Conservation (phyloP, 2,113 vertebrate species). For the Macrotus californicus region DNA sequence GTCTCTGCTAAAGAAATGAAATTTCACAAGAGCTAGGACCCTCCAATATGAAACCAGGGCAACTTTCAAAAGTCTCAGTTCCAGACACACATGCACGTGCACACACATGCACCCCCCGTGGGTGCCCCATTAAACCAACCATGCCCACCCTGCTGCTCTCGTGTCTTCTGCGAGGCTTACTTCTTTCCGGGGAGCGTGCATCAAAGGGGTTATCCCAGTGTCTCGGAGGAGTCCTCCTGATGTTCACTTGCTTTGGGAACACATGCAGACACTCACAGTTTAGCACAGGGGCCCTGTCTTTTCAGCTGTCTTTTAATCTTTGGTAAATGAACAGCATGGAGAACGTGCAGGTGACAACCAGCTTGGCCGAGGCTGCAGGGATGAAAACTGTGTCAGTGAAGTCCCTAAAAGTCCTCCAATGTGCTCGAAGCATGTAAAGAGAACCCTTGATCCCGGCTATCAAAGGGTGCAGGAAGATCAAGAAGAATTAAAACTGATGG, state of each 20-base stretch:
- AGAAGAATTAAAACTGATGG: constrained; percentile 87
- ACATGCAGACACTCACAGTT: constrained; percentile 69
- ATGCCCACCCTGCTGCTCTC: constrained; percentile 32
- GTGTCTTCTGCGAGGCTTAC: constrained; percentile 59
- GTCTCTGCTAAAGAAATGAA: constrained; percentile 35
- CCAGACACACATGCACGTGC: not conserved
- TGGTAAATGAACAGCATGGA: constrained; percentile 81
- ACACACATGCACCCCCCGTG: not conserved
- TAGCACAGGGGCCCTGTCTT: constrained; percentile 69
- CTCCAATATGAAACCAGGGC: not conserved
- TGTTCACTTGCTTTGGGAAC: constrained; percentile 73
- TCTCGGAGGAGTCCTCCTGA: constrained; percentile 65
- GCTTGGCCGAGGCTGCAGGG: constrained; percentile 73
- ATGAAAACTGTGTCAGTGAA: constrained; percentile 80
- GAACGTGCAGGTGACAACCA: constrained; percentile 80
- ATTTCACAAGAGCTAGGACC: constrained; percentile 26
- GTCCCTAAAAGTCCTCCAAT: constrained; percentile 79
- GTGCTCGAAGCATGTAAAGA: constrained; percentile 80
- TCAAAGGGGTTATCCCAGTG: constrained; percentile 77
- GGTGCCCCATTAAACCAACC: constrained; percentile 64
- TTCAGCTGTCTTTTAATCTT: constrained; percentile 83
- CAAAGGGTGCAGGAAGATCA: constrained; percentile 85
- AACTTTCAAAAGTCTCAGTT: constrained; percentile 9
- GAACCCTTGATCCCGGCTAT: constrained; percentile 85
- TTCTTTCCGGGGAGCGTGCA: constrained; percentile 63